These are phyloP conservation scores for Mastomys natalensis DNA, from an alignment of 2,113 vertebrate species.

Conservation along the genomic window DNA sequence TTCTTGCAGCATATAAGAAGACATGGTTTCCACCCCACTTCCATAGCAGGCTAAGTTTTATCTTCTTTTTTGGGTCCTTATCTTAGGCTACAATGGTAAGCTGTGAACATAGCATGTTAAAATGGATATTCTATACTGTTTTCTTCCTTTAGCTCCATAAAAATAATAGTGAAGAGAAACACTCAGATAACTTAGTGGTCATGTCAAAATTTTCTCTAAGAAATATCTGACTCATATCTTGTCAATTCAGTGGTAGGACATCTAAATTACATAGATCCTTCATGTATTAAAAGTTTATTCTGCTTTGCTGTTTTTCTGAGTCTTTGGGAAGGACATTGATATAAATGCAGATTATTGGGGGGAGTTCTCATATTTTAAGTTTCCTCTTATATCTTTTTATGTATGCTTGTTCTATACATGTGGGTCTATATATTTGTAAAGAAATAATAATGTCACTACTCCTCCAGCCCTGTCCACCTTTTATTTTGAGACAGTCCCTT, in stretches of 20 bases:
- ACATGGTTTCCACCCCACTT: slow-evolving; percentile 73
- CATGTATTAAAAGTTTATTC: neutral
- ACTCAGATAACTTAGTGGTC: neutral
- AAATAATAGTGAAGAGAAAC: neutral
- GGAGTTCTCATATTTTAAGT: slow-evolving; percentile 17
- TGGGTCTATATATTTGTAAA: no score
- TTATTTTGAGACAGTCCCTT: neutral
- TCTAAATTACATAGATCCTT: neutral
- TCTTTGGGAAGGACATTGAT: neutral
- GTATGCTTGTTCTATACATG: neutral
- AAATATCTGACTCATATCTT: neutral
- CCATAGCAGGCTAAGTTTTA: slow-evolving; percentile 65
- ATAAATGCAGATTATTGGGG: neutral
- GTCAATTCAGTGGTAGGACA: neutral
- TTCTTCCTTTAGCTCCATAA: slow-evolving; percentile 1
- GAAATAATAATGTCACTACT: neutral
- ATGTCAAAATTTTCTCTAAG: neutral
- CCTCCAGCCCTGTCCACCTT: neutral
- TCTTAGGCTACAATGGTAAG: slow-evolving; percentile 86
- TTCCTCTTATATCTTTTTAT: neutral
- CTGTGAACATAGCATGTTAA: neutral
- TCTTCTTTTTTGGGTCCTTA: slow-evolving; percentile 71
- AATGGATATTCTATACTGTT: slow-evolving; percentile 45
- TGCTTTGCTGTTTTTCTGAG: slow-evolving; percentile 2
- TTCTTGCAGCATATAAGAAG: slow-evolving; percentile 72